Percentiles rank a stretch among this genome's conserved stretches.
Conservation (phyloP, 2,113 vertebrate genomes). For the Sapayoa aenigma region DNA sequence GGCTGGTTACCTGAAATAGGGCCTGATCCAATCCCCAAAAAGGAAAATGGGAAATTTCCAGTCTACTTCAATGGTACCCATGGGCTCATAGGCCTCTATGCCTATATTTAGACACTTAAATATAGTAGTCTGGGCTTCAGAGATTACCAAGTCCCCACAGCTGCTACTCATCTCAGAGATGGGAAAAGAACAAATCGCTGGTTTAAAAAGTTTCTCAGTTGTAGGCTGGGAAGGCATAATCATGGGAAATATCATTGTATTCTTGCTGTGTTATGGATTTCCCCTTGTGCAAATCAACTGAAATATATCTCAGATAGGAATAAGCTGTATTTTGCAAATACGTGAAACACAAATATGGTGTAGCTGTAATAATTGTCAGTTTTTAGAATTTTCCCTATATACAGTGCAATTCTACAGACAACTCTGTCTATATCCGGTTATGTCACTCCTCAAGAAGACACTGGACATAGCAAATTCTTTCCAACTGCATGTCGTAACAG, state of each 20-base stretch:
- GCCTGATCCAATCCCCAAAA: not conserved
- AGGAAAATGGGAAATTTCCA: constrained; percentile 55
- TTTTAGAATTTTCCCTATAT: not conserved
- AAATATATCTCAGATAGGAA: not conserved
- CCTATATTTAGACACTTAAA: constrained; percentile 42
- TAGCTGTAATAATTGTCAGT: not conserved
- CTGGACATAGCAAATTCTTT: not conserved
- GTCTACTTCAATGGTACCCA: constrained; percentile 26
- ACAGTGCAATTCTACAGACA: not conserved
- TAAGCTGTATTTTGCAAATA: not conserved
- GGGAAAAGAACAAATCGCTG: not conserved
- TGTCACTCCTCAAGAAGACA: not conserved
- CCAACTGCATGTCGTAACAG: not conserved
- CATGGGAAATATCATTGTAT: not conserved
- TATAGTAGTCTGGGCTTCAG: constrained; percentile 30
- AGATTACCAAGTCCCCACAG: constrained; percentile 41
- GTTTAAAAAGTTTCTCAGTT: not conserved
- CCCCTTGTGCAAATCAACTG: not conserved
- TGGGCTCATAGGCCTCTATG: not conserved
- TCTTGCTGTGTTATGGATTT: not conserved
- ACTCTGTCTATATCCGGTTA: not conserved
- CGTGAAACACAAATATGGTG: not conserved
- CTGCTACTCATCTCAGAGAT: constrained; percentile 27
- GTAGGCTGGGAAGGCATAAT: not conserved
- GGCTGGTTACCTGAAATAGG: constrained; percentile 58